A percentile compares a stretch with the other conserved stretches of the same genome.
Evolutionary conservation across 2,888 invertebrate species (phyloP).

Genomic region (Melieria picta): DNA sequence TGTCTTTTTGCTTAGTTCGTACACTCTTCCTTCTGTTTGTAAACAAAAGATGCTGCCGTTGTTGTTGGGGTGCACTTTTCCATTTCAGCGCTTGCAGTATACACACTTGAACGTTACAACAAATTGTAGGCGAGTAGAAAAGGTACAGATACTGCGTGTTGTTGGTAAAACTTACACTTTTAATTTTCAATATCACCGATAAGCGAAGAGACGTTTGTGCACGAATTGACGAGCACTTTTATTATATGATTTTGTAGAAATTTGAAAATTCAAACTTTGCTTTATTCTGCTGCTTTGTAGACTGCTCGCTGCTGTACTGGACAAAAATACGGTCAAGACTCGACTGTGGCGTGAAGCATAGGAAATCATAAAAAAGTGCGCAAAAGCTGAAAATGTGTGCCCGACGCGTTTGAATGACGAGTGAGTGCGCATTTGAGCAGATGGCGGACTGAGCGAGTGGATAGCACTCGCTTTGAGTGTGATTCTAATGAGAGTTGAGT

Average conservation of each 20-base stretch:
- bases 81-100: not conserved
- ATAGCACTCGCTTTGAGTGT: no score
- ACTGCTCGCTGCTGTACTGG: constrained; percentile 42
- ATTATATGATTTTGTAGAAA: no score
- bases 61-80: constrained; percentile 1
- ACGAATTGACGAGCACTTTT: no score
- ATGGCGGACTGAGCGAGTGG: no score
- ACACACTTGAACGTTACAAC: constrained; percentile 3
- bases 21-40: constrained; percentile 19
- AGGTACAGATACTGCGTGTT: no score
- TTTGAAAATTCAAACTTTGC: no score
- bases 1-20: not conserved
- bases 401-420: not conserved
- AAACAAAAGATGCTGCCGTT: constrained; percentile 21
- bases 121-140: no score
- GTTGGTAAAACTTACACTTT: no score
- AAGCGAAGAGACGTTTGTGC: no score
- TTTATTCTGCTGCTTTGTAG: not conserved
- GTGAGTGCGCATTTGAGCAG: not conserved
- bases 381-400: constrained; percentile 26
- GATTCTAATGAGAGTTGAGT: no score
- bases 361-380: constrained; percentile 20
- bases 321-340: constrained; percentile 52
- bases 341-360: constrained; percentile 46
- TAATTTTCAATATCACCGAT: no score